phyloP scores from a whole-genome alignment of 2,888 invertebrate species.

The Drosophila atroscutellata region DNA sequence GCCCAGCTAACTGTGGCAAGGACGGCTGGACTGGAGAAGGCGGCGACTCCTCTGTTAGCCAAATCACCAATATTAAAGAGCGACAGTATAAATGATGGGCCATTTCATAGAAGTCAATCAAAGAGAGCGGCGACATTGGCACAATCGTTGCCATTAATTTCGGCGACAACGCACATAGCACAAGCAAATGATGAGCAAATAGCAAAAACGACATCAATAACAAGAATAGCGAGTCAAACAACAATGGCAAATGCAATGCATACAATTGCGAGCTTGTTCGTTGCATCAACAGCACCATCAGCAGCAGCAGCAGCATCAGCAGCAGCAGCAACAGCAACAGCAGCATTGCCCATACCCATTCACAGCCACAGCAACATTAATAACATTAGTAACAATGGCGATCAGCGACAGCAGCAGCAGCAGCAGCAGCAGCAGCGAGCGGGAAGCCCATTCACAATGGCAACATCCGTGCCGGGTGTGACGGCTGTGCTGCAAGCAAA shows the following conservation, averaged over 20 bases:
- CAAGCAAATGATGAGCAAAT: slow-evolving; percentile 44
- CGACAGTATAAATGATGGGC: slow-evolving; percentile 75
- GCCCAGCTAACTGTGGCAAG: slow-evolving; percentile 21
- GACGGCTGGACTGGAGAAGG: slow-evolving; percentile 3
- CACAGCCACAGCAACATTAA: slow-evolving; percentile 55
- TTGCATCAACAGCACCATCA: slow-evolving; percentile 31
- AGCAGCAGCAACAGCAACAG: slow-evolving; percentile 20
- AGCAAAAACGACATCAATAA: slow-evolving; percentile 26
- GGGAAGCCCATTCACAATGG: slow-evolving; percentile 29
- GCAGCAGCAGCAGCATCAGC: slow-evolving; percentile 32
- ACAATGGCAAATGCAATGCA: slow-evolving; percentile 30
- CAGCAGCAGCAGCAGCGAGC: slow-evolving; percentile 43
- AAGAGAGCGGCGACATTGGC: slow-evolving; percentile 57
- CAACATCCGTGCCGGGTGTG: slow-evolving; percentile 28
- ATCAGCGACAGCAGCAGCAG: slow-evolving; percentile 47
- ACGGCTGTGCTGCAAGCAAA: slow-evolving; percentile 55
- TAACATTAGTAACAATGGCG: slow-evolving; percentile 63
- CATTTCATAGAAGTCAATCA: slow-evolving; percentile 79
- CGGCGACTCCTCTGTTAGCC: not conserved
- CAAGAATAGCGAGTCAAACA: slow-evolving; percentile 33
- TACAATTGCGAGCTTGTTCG: slow-evolving; percentile 37
- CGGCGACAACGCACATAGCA: slow-evolving; percentile 61
- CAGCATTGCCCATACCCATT: slow-evolving; percentile 33
- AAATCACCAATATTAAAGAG: slow-evolving; percentile 68
- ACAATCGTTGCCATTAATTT: slow-evolving; percentile 69